Percentiles rank a stretch among this genome's conserved stretches.
phyloP scores from a whole-genome alignment of 2,888 invertebrate species.

The Coecobrya sp. region DNA sequence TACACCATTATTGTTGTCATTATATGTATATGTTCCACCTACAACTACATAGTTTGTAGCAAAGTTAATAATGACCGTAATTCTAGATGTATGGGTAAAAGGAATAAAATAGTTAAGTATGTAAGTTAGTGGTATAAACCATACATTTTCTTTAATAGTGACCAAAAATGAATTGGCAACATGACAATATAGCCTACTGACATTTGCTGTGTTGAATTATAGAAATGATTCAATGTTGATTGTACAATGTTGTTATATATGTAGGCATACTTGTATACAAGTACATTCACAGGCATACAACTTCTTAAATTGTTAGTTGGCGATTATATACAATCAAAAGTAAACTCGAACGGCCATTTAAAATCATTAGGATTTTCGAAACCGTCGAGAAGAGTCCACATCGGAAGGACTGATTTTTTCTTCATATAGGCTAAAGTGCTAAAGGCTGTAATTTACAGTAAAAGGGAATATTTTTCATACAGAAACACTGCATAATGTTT shows the following conservation, averaged over 20 bases:
- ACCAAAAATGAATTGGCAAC: conserved; percentile 66
- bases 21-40: conserved; percentile 18
- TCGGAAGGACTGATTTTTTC: no score
- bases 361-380: conserved; percentile 59
- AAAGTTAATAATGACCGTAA: conserved; percentile 8
- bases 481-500: background rate
- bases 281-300: no score
- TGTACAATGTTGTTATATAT: no score
- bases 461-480: no score
- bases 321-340: conserved; percentile 1
- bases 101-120: conserved; percentile 25
- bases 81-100: background rate
- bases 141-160: conserved; percentile 55
- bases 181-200: conserved; percentile 16
- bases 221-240: background rate
- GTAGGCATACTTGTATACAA: background rate
- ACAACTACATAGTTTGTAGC: background rate
- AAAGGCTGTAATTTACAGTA: no score
- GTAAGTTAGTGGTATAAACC: conserved; percentile 24
- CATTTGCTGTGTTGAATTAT: background rate
- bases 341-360: background rate
- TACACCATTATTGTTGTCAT: conserved; percentile 6
- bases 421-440: no score
- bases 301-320: background rate
- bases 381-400: conserved; percentile 1